Base-by-base conservation (phyloP, 2,888 invertebrate species). In the Lamellibrachia columna region DNA sequence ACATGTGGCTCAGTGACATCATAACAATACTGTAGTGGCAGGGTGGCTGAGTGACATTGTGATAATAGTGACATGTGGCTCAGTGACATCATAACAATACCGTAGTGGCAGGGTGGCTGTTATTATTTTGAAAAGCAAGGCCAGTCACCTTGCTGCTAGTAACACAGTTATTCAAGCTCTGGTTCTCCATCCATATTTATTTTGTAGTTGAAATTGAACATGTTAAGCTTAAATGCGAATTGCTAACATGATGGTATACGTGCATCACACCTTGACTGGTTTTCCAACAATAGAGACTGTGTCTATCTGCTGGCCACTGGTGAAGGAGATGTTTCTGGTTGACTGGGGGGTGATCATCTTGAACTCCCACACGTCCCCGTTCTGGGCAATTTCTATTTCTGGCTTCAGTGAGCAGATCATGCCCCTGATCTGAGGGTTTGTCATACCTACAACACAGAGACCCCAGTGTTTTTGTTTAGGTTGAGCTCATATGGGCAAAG, bases 401-500 rank as follows among this genome's bases (percentile, higher is more conserved):
- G 92, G 92, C 92, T 92, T 92, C 75, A 92, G 28, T 58, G 52
- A 52, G 52, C 40, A 40, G 90, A 92, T 92, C 92, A 92, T 92
- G 22, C 22, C 60, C 9, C 92, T 75, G 40, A 92, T 75, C 75
- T 92, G 40, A 52, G 92, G 75, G 90, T 92, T 75, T 52, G 40
- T 52, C 92, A 92, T 40, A 15, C 92, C 92, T 92, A 52, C 9
- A 92, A 75, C 40, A 92, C 75, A 22, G n/a, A 75, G 40, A 40
- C 40, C 40, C 40, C 40, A 40, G 40, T 40, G 40, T 40, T 40
- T 40, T 40, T 40, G 40, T 40, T 40, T 40, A 40, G 40, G 40
- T 40, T 40, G 40, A 40, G 40, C 40, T 40, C 40, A 40, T 40
- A 40, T 40, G 40, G 40, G 40, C 40, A 40, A 40, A 40, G 40